A percentile compares a stretch with the other conserved stretches of the same genome.
These are phyloP conservation scores for Litocranius walleri DNA, from an alignment of 2,113 vertebrate species.

Conservation along the genomic window DNA sequence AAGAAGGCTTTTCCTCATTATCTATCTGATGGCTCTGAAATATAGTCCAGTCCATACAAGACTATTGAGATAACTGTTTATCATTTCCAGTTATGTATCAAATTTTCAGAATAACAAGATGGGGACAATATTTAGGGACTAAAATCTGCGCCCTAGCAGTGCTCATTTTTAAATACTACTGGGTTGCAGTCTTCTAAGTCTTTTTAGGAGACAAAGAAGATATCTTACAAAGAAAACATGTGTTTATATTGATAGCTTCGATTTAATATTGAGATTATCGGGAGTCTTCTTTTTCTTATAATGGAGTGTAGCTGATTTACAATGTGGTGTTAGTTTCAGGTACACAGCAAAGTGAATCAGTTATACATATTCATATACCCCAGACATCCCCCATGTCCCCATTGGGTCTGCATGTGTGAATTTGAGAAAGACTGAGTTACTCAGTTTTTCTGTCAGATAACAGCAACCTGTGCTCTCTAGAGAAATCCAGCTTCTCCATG, in stretches of 20 bases:
- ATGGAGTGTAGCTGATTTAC: background rate
- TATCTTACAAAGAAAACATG: background rate
- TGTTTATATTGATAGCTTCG: background rate
- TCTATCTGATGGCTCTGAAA: background rate
- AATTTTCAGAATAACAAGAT: background rate
- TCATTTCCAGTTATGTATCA: background rate
- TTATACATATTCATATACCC: background rate
- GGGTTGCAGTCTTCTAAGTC: background rate
- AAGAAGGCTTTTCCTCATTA: background rate
- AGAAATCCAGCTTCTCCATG: accelerated
- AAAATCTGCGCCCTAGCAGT: accelerated
- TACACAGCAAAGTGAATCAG: background rate
- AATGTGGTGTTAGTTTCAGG: background rate
- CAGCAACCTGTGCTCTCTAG: background rate
- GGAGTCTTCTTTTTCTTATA: background rate
- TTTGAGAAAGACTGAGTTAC: no score
- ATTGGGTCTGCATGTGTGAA: accelerated
- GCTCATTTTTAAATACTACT: background rate
- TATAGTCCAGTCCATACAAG: background rate
- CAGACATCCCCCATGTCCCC: no score
- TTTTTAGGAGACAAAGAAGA: background rate
- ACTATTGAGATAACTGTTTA: background rate
- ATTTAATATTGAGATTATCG: background rate
- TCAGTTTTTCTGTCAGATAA: background rate
- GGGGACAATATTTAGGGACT: background rate